Evolutionary conservation across 1,140 invertebrate species (phyloP).

Genomic region (Zaprionus africanus): DNA sequence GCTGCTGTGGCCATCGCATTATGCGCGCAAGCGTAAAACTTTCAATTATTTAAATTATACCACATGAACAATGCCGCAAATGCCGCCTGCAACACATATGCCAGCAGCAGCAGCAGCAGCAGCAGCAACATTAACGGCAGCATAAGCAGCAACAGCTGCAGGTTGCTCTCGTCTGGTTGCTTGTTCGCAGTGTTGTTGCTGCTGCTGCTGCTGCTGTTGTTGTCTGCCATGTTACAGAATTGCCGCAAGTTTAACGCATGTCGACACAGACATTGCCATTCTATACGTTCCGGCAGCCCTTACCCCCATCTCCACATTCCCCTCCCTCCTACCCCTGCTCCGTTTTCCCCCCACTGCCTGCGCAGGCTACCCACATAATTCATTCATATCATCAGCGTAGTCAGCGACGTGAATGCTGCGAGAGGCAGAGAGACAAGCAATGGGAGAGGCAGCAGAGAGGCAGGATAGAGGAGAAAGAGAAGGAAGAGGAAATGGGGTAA

Average conservation of each 20-base stretch:
- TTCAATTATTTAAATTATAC: conserved; percentile 84
- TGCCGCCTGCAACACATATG: conserved; percentile 63
- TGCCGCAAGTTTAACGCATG: conserved; percentile 83
- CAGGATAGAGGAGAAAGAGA: background rate
- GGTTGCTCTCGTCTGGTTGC: conserved; percentile 47
- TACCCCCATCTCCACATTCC: background rate
- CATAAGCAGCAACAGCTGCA: conserved; percentile 60
- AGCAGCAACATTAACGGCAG: conserved; percentile 25
- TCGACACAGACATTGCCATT: conserved; percentile 63
- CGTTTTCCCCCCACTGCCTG: background rate
- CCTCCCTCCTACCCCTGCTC: background rate
- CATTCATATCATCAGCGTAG: conserved; percentile 79
- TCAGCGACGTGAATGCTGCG: conserved; percentile 12
- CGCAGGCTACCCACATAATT: conserved; percentile 71
- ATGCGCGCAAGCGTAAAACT: conserved; percentile 81
- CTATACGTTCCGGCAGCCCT: background rate
- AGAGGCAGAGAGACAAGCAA: background rate
- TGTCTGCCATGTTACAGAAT: conserved; percentile 75
- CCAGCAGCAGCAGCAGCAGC: conserved; percentile 46
- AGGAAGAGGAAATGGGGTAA: background rate
- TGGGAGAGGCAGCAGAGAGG: conserved; percentile 17
- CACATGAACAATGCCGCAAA: conserved; percentile 82
- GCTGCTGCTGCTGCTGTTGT: conserved; percentile 10
- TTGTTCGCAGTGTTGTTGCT: conserved; percentile 47
- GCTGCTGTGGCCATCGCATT: conserved; percentile 61